Evolutionary conservation across 1,140 invertebrate species (phyloP), one percentile per base, ranked within the genome.

Genomic region (Goniozus legneri): DNA sequence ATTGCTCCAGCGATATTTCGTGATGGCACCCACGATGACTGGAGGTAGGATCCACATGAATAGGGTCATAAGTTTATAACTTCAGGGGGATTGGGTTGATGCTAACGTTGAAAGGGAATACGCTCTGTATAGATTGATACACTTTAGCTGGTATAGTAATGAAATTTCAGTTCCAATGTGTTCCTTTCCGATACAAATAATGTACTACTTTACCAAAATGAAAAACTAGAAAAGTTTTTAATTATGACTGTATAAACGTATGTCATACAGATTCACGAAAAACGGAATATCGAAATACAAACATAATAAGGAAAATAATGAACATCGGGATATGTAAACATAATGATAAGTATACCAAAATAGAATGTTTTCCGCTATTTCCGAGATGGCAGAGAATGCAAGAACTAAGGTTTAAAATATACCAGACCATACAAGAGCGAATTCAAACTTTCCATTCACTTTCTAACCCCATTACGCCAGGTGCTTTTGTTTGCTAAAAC

Each of bases 401-500:
- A 41, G 43, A 41, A 14, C 42, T 33, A 48, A 8, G 18, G 47
- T 50, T 14, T 52, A 58, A 56, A 50, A 50, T 56, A 52, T 42
- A 51, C 34, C 21, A 40, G 10, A 40, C 3, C 42, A 43, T 47
- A 52, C 19, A 20, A 40, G 27, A 56, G 52, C 55, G 53, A 57
- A 62, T 61, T 46, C 47, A 10, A 50, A 50, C 50, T 58, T 57
- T 58, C 54, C 54, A 46, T 53, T 54, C 48, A 52, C 54, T 57
- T 44, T 65, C 55, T 57, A 65, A 58, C 56, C 58, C 58, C 54
- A 52, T 57, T 52, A 43, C 45, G 62, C 51, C 57, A 48, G 58
- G 46, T 50, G 46, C 56, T 50, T 64, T 67, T 64, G 62, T 66
- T 64, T 57, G 50, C 27, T 40, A 54, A 66, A 65, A 65, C 59